Percentiles rank a stretch among this genome's conserved stretches.
phyloP scores from a whole-genome alignment of 2,797 vertebrate genomes.

The Botia almorhae region DNA sequence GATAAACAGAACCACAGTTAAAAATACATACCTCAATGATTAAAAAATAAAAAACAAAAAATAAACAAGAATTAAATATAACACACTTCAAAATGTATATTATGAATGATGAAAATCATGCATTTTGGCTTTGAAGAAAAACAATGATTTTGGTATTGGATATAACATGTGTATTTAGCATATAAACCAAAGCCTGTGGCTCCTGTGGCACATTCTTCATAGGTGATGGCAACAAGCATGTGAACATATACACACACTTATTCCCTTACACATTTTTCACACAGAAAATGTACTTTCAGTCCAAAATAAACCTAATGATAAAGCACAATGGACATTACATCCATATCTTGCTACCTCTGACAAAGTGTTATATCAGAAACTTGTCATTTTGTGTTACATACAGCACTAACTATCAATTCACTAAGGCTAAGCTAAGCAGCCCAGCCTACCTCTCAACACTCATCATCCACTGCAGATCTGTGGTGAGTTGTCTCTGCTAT shows the following conservation, averaged over 20 bases:
- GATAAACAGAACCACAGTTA: conserved; percentile 27
- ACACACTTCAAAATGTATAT: conserved; percentile 4
- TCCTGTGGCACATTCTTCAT: conserved; percentile 52
- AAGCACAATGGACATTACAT: conserved; percentile 24
- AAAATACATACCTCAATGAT: too few species aligned
- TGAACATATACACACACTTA: conserved; percentile 22
- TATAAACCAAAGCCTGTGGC: conserved; percentile 44
- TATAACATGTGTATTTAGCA: conserved; percentile 36
- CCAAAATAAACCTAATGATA: conserved; percentile 32
- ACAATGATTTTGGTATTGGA: conserved; percentile 41
- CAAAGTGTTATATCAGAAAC: conserved; percentile 6
- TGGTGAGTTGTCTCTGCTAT: conserved; percentile 5
- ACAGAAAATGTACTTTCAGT: conserved; percentile 9
- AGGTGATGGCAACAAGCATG: conserved; percentile 25
- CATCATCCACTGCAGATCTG: conserved; percentile 11
- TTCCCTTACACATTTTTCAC: conserved; percentile 1
- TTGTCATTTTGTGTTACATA: not conserved
- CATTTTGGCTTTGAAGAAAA: conserved; percentile 43
- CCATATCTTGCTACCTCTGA: conserved; percentile 25
- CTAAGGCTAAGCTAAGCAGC: conserved; percentile 4
- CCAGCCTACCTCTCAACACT: conserved; percentile 2
- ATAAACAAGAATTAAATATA: too few species aligned
- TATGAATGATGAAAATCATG: conserved; percentile 40
- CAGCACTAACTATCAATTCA: not conserved
- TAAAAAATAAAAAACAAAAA: too few species aligned